phyloP scores from a whole-genome alignment of 2,113 vertebrate genomes.

The Cryptotis parvus region DNA sequence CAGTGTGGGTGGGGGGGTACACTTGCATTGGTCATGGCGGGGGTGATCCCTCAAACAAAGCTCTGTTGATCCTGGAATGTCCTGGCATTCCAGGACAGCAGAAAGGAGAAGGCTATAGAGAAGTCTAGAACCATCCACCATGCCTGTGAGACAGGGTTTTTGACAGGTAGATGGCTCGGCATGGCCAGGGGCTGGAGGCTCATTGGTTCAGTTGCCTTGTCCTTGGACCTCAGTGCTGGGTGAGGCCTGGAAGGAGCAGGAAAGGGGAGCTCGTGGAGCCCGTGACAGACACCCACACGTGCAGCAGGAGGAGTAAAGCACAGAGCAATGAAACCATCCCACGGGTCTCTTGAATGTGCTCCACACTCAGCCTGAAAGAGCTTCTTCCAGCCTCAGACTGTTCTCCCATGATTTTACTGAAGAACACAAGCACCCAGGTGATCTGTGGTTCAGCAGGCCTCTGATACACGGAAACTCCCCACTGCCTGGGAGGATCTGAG shows the following conservation, averaged over 20 bases:
- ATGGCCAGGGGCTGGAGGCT: not conserved
- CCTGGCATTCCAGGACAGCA: conserved; percentile 2
- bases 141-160: not conserved
- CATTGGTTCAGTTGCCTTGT: not conserved
- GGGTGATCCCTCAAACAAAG: not conserved
- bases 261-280: not conserved
- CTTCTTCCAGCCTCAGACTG: not conserved
- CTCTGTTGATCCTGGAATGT: no score
- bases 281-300: not conserved
- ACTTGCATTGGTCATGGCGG: not conserved
- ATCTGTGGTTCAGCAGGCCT: no score
- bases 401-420: fast-evolving
- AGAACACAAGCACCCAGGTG: not conserved
- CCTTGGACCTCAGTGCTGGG: fast-evolving
- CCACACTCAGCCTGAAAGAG: fast-evolving
- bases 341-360: not conserved
- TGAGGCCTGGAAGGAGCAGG: not conserved
- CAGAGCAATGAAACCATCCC: not conserved
- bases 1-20: not conserved
- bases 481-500: not conserved
- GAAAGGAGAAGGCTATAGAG: not conserved
- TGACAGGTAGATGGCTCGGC: not conserved
- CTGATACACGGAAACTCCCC: not conserved
- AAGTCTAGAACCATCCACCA: not conserved
- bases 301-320: not conserved